Base-by-base conservation (phyloP, 2,113 vertebrate genomes). In the Myiopsitta monachus region DNA sequence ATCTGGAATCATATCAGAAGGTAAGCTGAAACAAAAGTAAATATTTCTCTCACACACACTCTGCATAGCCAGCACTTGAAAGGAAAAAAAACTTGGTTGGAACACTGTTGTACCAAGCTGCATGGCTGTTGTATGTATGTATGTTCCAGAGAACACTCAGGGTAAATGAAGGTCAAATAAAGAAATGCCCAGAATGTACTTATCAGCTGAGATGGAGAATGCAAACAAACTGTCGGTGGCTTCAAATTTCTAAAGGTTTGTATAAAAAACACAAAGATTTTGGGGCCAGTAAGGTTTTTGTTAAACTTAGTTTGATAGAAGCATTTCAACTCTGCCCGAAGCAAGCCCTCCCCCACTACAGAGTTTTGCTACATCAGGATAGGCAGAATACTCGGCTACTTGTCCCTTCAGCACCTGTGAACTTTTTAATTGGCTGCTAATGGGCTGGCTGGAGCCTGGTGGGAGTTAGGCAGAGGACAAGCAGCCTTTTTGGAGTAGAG, bases 71-170 rank as follows among this genome's bases (percentile, higher is more conserved):
- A 78, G 27, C 51, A 46, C 61, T 70, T 57, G 22, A 70, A 18
- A 18, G 7, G 9, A 30, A 27, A 0, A 3, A 26, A 3, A 10
- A 15, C 16, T 64, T 44, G 21, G 4, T 76, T 7, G 3, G n/a
- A 81, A 81, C 1, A 3, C 9, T 36, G 2, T n/a, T 66, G 12
- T 70, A 66, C 14, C 11, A 38, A 91, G 19, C 13, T 87, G 18
- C 21, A 19, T 28, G 14, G 19, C 31, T 83, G 23, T 24, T 59
- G 33, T 52, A n/a, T 78, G 21, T 15, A n/a, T 23, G 21, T 36
- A 36, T 24, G 5, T 54, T 77, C 30, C 28, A 69, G 22, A n/a
- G 26, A 66, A 7, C 36, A 69, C 30, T 61, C 3, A 10, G 38
- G n/a, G 16, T 59, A 76, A 85, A 62, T 18, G 36, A 77, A 69